phyloP scores from a whole-genome alignment of 2,113 vertebrate genomes.

The Aphyosemion australe region DNA sequence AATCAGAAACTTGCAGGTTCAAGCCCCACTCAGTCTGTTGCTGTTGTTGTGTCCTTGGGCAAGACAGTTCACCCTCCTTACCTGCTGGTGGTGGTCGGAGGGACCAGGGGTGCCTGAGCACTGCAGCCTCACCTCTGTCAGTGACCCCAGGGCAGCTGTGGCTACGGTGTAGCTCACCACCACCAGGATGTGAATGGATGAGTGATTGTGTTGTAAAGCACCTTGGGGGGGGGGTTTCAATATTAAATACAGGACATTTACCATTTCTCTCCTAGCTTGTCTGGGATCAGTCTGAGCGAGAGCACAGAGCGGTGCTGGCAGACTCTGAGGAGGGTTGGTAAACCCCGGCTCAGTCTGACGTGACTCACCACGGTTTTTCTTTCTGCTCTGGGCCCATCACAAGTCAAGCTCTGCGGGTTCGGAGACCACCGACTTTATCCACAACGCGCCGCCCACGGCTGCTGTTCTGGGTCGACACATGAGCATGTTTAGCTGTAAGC shows the following conservation, averaged over 20 bases:
- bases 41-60: too few relatives aligned
- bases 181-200: too few relatives aligned
- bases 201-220: too few relatives aligned
- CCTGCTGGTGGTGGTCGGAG: too few relatives aligned
- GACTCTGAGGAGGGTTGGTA: constrained; percentile 36
- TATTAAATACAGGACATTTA: too few relatives aligned
- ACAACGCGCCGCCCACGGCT: constrained; percentile 62
- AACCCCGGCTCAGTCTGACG: constrained; percentile 37
- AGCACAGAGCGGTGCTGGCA: constrained; percentile 26
- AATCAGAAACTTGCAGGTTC: constrained; percentile 10
- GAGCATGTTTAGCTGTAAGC: constrained; percentile 18
- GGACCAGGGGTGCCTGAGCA: too few relatives aligned
- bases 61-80: too few relatives aligned
- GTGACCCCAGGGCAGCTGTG: too few relatives aligned
- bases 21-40: constrained; percentile 15
- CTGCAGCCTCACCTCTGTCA: too few relatives aligned
- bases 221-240: too few relatives aligned
- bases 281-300: constrained; percentile 25
- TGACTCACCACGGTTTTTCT: constrained; percentile 51
- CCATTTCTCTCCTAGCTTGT: neutral
- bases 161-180: too few relatives aligned
- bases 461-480: constrained; percentile 52
- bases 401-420: constrained; percentile 60
- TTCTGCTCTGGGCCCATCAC: constrained; percentile 68
- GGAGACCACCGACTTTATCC: constrained; percentile 65